phyloP scores from a whole-genome alignment of 1,140 invertebrate species.

The Zaprionus camerounensis region DNA sequence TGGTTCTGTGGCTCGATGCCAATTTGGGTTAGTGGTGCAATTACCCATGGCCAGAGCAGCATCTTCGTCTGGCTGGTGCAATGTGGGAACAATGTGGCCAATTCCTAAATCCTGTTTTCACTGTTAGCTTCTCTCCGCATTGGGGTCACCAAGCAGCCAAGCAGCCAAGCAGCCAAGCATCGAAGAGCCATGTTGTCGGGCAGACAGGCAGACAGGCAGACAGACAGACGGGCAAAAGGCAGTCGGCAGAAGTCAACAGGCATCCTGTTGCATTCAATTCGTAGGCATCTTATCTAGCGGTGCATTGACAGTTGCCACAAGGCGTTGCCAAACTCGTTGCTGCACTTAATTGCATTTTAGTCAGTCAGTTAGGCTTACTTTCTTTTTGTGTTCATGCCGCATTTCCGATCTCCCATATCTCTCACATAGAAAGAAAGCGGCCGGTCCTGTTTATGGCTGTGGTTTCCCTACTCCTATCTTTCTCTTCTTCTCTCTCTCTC shows the following conservation, averaged over 20 bases:
- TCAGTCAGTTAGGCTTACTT: slow-evolving; percentile 71
- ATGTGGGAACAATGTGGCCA: slow-evolving; percentile 32
- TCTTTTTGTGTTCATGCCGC: slow-evolving; percentile 60
- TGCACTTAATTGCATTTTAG: slow-evolving; percentile 76
- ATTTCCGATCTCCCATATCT: slow-evolving; percentile 71
- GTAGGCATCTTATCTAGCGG: slow-evolving; percentile 50
- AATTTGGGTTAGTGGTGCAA: slow-evolving; percentile 77
- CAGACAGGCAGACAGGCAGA: background rate
- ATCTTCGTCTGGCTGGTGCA: slow-evolving; percentile 20
- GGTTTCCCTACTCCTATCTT: background rate
- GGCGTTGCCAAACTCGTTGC: slow-evolving; percentile 48
- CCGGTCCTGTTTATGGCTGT: slow-evolving; percentile 61
- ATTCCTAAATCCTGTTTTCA: slow-evolving; percentile 78
- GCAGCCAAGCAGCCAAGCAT: slow-evolving; percentile 21
- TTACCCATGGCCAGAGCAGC: slow-evolving; percentile 38
- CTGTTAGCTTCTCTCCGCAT: slow-evolving; percentile 69
- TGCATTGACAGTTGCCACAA: slow-evolving; percentile 65
- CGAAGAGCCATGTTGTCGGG: slow-evolving; percentile 4
- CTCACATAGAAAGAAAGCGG: slow-evolving; percentile 78
- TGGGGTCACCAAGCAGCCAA: slow-evolving; percentile 61
- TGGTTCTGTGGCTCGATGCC: slow-evolving; percentile 49
- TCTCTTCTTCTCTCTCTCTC: background rate
- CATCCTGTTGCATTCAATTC: slow-evolving; percentile 12
- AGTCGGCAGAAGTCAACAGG: background rate
- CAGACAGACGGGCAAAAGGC: slow-evolving; percentile 7